These are phyloP conservation scores for Sebastes steindachneri DNA, from an alignment of 2,797 vertebrate species.

Conservation along the genomic window DNA sequence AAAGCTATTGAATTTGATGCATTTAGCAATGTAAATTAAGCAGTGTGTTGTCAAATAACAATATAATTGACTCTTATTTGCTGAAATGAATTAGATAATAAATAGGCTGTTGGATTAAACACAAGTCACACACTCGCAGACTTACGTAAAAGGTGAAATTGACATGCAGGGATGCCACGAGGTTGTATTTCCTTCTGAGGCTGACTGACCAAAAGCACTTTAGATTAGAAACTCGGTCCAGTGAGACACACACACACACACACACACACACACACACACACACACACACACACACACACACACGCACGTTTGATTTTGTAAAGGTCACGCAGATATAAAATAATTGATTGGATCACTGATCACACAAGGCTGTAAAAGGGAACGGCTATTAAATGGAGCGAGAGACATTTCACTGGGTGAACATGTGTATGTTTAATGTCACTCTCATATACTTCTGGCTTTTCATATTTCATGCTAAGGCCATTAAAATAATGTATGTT, in stretches of 20 bases:
- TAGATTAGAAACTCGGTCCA: slow-evolving; percentile 29
- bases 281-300: background rate
- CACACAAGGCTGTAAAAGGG: background rate
- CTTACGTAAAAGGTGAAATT: background rate
- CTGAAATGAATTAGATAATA: background rate
- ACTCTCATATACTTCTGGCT: background rate
- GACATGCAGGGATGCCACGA: background rate
- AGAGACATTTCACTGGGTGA: background rate
- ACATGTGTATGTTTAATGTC: background rate
- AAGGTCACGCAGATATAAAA: slow-evolving; percentile 32
- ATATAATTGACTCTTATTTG: background rate
- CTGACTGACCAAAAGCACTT: slow-evolving; percentile 41
- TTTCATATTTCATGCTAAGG: background rate
- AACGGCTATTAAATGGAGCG: background rate
- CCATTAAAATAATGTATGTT: background rate
- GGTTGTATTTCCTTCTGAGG: slow-evolving; percentile 27
- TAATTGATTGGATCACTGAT: slow-evolving; percentile 23
- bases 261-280: background rate
- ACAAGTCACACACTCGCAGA: background rate
- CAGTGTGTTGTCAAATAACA: background rate
- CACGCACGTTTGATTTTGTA: background rate
- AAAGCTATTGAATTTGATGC: background rate
- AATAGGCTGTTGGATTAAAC: background rate
- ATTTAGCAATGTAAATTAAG: background rate
- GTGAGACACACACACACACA: background rate